Conservation (phyloP, 2,797 vertebrate genomes). For the Heliangelus exortis region DNA sequence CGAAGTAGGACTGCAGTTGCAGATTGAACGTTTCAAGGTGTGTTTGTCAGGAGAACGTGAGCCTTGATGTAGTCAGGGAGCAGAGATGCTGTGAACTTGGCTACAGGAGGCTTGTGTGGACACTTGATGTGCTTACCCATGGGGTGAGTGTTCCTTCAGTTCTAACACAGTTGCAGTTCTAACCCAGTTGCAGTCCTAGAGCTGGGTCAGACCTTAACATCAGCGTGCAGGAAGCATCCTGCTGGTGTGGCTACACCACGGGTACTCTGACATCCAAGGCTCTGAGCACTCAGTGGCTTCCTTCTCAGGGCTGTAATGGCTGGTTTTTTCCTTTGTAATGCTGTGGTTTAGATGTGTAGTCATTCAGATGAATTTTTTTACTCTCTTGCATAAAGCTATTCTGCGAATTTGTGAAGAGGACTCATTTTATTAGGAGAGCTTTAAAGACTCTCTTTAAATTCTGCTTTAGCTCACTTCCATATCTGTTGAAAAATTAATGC, state of each 20-base stretch:
- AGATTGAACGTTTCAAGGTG: not conserved
- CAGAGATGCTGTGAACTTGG: not conserved
- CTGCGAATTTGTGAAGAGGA: not conserved
- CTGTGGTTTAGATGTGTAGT: not conserved
- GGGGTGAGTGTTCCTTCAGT: not conserved
- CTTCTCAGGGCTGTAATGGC: not conserved
- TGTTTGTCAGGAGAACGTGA: not conserved
- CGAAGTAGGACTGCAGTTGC: not conserved
- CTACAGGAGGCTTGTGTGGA: not conserved
- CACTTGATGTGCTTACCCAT: not conserved
- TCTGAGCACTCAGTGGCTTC: not conserved
- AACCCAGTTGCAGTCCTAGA: not conserved
- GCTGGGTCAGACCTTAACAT: not conserved
- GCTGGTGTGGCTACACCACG: not conserved
- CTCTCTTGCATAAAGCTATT: not conserved
- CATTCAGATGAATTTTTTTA: not conserved
- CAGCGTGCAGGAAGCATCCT: not conserved
- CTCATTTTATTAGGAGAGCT: not conserved
- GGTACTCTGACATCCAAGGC: not conserved
- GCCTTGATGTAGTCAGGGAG: not conserved
- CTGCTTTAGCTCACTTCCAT: not conserved
- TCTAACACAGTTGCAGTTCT: too few species aligned
- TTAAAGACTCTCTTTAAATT: not conserved
- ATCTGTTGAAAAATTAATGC: conserved; percentile 9
- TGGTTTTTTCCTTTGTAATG: not conserved